Percentiles rank a stretch among this genome's conserved stretches.
phyloP scores from a whole-genome alignment of 2,113 vertebrate genomes.

The Lonchura striata region DNA sequence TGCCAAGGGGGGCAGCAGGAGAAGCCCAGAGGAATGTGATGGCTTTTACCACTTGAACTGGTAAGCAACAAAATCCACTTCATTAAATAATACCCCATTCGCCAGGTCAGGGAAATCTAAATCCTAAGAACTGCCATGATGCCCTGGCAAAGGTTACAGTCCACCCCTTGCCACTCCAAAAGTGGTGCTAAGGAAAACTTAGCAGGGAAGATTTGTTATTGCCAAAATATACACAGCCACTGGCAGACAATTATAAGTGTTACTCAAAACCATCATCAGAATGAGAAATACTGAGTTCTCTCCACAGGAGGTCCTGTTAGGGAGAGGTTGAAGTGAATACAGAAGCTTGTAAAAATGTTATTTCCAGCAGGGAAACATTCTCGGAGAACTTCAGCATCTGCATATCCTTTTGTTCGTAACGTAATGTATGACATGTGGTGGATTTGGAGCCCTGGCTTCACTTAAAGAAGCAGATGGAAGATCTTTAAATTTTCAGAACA shows the following conservation, averaged over 20 bases:
- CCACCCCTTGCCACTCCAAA: background rate
- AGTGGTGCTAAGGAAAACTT: background rate
- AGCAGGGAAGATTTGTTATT: background rate
- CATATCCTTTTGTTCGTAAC: background rate
- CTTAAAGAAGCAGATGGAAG: slow-evolving; percentile 1
- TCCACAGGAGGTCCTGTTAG: slow-evolving; percentile 50
- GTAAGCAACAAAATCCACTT: background rate
- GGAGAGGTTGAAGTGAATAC: slow-evolving; percentile 28
- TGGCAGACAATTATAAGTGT: slow-evolving; percentile 29
- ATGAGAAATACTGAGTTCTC: slow-evolving; percentile 36
- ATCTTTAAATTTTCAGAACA: background rate
- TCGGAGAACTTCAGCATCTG: slow-evolving; percentile 3
- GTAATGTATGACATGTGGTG: background rate
- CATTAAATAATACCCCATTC: background rate
- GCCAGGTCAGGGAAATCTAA: background rate
- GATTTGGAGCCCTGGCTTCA: background rate
- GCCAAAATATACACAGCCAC: slow-evolving; percentile 37
- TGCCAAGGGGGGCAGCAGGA: background rate
- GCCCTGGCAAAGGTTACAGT: background rate
- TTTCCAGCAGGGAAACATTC: slow-evolving; percentile 52
- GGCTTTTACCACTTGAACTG: background rate
- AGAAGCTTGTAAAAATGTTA: slow-evolving; percentile 65
- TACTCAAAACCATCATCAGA: slow-evolving; percentile 41
- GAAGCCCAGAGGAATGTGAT: background rate
- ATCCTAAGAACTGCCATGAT: background rate